Conservation (phyloP, 2,797 vertebrate genomes). For the Eupleurogrammus muticus region DNA sequence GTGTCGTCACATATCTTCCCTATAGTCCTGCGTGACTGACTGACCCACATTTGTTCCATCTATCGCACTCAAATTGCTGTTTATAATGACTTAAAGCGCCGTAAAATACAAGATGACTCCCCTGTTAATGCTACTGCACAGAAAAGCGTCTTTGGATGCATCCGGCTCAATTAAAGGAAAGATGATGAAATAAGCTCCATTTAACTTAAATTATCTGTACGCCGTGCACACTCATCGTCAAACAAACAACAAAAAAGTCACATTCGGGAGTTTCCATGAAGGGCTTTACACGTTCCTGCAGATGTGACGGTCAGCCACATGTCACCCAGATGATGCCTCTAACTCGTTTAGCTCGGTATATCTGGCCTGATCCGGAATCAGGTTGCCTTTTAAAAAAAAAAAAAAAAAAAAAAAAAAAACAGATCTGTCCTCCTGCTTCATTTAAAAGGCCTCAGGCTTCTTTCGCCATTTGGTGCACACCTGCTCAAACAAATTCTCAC, state of each 20-base stretch:
- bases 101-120: neutral
- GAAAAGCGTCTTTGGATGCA: slow-evolving; percentile 7
- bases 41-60: slow-evolving; percentile 9
- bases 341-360: neutral
- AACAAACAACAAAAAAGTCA: slow-evolving; percentile 44
- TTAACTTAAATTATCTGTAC: slow-evolving; percentile 41
- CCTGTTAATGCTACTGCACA: neutral
- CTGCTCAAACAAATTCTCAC: slow-evolving; percentile 38
- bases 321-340: slow-evolving; percentile 52
- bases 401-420: no score
- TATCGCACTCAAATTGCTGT: neutral
- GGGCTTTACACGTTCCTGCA: slow-evolving; percentile 32
- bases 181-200: slow-evolving; percentile 43
- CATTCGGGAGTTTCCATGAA: slow-evolving; percentile 45
- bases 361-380: slow-evolving; percentile 26
- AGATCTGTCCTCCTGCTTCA: slow-evolving; percentile 4
- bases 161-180: neutral
- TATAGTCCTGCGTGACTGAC: neutral
- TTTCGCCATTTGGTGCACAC: slow-evolving; percentile 39
- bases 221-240: slow-evolving; percentile 23
- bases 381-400: neutral
- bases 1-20: neutral
- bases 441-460: slow-evolving; percentile 4
- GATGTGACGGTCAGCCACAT: slow-evolving; percentile 35
- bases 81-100: slow-evolving; percentile 7